A percentile compares a stretch with the other conserved stretches of the same genome.
phyloP scores from a whole-genome alignment of 2,797 vertebrate genomes.

The Microcaecilia unicolor region DNA sequence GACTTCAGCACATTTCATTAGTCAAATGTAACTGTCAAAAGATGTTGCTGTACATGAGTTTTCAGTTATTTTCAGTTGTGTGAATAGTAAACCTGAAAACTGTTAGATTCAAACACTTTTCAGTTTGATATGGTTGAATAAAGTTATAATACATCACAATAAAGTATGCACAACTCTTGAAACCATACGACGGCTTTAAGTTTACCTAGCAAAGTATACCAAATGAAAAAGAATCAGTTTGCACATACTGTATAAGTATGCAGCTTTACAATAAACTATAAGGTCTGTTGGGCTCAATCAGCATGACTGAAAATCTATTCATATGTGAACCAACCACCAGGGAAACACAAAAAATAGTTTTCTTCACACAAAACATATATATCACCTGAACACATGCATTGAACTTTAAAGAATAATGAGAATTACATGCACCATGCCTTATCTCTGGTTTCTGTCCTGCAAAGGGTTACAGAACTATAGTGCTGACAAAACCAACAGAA shows the following conservation, averaged over 20 bases:
- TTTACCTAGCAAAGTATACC: not conserved
- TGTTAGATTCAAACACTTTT: too few relatives aligned
- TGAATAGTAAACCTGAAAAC: too few relatives aligned
- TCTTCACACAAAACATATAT: too few relatives aligned
- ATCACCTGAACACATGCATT: not conserved
- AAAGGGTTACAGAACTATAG: slow-evolving; percentile 15
- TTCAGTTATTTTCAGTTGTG: too few relatives aligned
- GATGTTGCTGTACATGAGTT: too few relatives aligned
- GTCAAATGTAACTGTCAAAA: too few relatives aligned
- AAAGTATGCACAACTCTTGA: too few relatives aligned
- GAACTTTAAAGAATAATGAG: not conserved
- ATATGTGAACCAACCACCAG: not conserved
- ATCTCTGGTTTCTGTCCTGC: not conserved
- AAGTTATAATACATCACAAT: too few relatives aligned
- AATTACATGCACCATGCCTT: not conserved
- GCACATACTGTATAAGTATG: not conserved
- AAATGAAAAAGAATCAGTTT: not conserved
- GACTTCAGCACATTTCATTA: too few relatives aligned
- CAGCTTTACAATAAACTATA: not conserved
- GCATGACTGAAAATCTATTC: not conserved
- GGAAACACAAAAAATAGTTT: not conserved
- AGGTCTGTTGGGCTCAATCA: not conserved
- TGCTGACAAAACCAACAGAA: not conserved
- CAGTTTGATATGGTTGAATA: too few relatives aligned
- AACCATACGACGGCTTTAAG: too few relatives aligned